phyloP scores from a whole-genome alignment of 92 coral and sea anemone genomes.

The Epizoanthus rinbou region DNA sequence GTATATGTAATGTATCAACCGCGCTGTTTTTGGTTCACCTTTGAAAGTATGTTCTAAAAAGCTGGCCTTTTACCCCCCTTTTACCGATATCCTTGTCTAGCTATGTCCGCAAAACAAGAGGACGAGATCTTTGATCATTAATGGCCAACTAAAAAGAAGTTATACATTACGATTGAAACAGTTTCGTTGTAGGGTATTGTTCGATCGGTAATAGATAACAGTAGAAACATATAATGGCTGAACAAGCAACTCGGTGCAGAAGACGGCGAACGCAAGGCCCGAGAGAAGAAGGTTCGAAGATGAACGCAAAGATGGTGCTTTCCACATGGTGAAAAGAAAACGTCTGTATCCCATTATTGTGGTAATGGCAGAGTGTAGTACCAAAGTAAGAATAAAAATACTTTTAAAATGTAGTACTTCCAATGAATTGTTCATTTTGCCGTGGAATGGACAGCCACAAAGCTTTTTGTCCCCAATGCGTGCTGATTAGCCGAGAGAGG shows the following conservation, averaged over 20 bases:
- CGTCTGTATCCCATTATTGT: background rate
- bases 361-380: background rate
- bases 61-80: too few relatives aligned
- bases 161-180: background rate
- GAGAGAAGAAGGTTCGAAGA: slow-evolving; percentile 3
- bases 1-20: too few relatives aligned
- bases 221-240: background rate
- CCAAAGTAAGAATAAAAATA: background rate
- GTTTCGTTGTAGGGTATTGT: background rate
- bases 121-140: too few relatives aligned
- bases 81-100: too few relatives aligned
- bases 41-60: too few relatives aligned
- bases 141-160: background rate
- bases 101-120: too few relatives aligned
- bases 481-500: too few relatives aligned
- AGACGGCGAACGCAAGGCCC: background rate
- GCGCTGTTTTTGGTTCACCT: too few relatives aligned
- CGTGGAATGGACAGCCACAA: background rate
- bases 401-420: background rate
- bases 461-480: too few relatives aligned
- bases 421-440: background rate
- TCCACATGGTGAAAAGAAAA: background rate
- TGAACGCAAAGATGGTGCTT: background rate
- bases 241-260: background rate
- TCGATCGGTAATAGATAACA: too few relatives aligned